Conservation (phyloP, 2,797 vertebrate genomes). For the Pseudocheirus occidentalis region DNA sequence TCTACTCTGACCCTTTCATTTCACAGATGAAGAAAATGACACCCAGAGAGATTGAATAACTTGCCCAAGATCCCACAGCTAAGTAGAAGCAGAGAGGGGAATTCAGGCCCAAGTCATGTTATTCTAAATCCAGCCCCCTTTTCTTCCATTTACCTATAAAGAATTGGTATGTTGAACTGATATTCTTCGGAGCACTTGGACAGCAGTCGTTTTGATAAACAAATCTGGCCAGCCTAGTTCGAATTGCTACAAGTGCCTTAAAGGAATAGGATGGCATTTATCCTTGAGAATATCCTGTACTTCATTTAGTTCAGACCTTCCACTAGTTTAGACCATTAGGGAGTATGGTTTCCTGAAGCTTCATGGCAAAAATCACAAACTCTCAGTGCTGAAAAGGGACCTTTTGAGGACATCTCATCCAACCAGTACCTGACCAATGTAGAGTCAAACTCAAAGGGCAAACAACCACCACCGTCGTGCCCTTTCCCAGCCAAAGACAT, state of each 20-base stretch:
- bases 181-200: neutral
- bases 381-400: too few relatives aligned
- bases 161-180: neutral
- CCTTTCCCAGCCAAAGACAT: too few relatives aligned
- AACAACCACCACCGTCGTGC: too few relatives aligned
- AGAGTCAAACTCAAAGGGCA: too few relatives aligned
- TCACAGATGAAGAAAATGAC: conserved; percentile 6
- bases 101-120: neutral
- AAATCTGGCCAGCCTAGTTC: neutral
- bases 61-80: neutral
- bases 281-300: too few relatives aligned
- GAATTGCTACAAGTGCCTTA: neutral
- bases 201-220: neutral
- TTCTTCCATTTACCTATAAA: neutral
- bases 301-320: neutral
- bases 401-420: too few relatives aligned
- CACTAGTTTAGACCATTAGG: too few relatives aligned
- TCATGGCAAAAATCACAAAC: too few relatives aligned
- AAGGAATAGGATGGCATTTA: neutral
- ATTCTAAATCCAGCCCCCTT: neutral
- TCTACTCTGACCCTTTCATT: neutral
- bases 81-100: neutral
- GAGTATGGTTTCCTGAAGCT: too few relatives aligned
- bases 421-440: too few relatives aligned
- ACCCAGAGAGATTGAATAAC: neutral